Evolutionary conservation across 1,140 invertebrate genomes (phyloP).

Genomic region (Pseudomyrmex dendroicus): DNA sequence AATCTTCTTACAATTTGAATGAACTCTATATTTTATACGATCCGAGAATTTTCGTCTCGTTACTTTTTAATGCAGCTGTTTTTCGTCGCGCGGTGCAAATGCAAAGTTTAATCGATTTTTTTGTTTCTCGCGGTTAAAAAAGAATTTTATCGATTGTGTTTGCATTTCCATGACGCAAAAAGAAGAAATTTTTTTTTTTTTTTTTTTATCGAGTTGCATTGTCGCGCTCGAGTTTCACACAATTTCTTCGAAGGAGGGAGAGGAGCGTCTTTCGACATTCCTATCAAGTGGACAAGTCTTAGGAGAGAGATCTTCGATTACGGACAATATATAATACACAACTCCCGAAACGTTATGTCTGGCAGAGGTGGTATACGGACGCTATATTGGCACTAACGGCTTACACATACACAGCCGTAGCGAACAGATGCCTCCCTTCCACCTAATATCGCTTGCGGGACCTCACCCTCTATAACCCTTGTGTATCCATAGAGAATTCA

Average conservation of each 20-base stretch:
- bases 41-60: constrained; percentile 7
- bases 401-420: constrained; percentile 81
- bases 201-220: neutral
- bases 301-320: constrained; percentile 71
- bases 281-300: constrained; percentile 66
- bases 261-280: constrained; percentile 28
- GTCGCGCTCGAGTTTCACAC: constrained; percentile 38
- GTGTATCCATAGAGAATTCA: constrained; percentile 71
- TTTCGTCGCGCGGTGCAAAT: neutral
- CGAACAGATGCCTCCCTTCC: constrained; percentile 77
- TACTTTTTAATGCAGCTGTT: constrained; percentile 13
- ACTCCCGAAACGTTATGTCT: constrained; percentile 69
- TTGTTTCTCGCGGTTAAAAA: neutral
- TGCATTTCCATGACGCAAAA: constrained; percentile 4
- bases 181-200: neutral
- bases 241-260: too few species aligned
- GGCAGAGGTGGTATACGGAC: constrained; percentile 66
- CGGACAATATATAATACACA: constrained; percentile 70
- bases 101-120: neutral
- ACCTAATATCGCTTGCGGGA: constrained; percentile 77
- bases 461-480: constrained; percentile 73
- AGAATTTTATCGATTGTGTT: neutral
- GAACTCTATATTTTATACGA: constrained; percentile 17
- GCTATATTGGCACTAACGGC: constrained; percentile 83
- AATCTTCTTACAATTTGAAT: constrained; percentile 33